phyloP scores from a whole-genome alignment of 2,797 vertebrate genomes.

The Lophius americanus region DNA sequence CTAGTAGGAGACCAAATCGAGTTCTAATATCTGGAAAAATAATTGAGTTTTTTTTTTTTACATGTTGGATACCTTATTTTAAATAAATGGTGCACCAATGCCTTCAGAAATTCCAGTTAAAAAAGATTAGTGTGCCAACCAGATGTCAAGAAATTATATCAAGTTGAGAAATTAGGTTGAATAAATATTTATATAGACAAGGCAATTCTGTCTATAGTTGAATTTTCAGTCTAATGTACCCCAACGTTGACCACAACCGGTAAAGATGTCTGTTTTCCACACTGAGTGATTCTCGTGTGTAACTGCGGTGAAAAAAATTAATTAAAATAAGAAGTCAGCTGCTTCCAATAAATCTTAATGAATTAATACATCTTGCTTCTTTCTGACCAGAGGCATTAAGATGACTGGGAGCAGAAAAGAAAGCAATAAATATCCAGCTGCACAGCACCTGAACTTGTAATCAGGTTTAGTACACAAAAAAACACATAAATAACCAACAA shows the following conservation, averaged over 20 bases:
- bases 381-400: neutral
- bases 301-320: too few species aligned
- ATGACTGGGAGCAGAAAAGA: neutral
- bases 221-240: too few species aligned
- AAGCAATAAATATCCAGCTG: constrained; percentile 3
- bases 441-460: neutral
- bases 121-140: too few species aligned
- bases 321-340: neutral
- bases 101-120: too few species aligned
- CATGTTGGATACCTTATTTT: neutral
- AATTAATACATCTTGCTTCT: neutral
- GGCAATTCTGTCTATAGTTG: too few species aligned
- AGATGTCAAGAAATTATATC: too few species aligned
- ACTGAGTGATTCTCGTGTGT: neutral
- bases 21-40: too few species aligned
- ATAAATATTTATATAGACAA: too few species aligned
- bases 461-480: neutral
- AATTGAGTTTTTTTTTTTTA: neutral
- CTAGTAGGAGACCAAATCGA: neutral
- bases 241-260: too few species aligned
- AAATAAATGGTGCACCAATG: neutral
- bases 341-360: neutral
- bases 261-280: too few species aligned
- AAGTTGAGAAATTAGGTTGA: too few species aligned
- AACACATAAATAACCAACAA: constrained; percentile 51